A percentile compares a stretch with the other conserved stretches of the same genome.
Evolutionary conservation across 1,140 invertebrate genomes (phyloP).

Genomic region (Cherax destructor): DNA sequence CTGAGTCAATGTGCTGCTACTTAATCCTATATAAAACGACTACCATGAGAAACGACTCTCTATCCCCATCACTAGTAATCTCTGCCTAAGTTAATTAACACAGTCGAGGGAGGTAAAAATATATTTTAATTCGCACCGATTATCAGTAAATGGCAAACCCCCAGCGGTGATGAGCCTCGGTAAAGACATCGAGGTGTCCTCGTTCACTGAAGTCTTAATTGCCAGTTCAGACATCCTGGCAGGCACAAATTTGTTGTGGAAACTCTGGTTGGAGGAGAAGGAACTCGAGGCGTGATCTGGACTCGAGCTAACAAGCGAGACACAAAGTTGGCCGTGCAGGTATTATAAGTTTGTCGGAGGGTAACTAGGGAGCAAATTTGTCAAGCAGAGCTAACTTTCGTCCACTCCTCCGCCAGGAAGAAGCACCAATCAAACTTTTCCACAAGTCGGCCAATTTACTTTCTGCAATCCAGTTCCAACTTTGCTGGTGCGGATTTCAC

Average conservation of each 20-base stretch:
- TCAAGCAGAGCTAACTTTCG: slow-evolving; percentile 13
- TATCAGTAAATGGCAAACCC: too few species aligned
- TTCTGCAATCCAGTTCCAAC: background rate
- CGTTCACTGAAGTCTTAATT: background rate
- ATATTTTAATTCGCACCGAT: too few species aligned
- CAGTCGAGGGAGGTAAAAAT: too few species aligned
- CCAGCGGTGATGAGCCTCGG: background rate
- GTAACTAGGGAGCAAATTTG: slow-evolving; percentile 13
- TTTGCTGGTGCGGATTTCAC: background rate
- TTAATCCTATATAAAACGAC: too few species aligned
- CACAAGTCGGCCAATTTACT: slow-evolving; percentile 4
- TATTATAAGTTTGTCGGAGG: slow-evolving; percentile 10
- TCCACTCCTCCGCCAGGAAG: background rate
- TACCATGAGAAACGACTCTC: too few species aligned
- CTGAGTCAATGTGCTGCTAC: too few species aligned
- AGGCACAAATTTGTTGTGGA: background rate
- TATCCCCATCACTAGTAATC: too few species aligned
- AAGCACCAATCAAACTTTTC: slow-evolving; percentile 16
- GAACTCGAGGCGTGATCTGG: background rate
- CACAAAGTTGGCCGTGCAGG: slow-evolving; percentile 4
- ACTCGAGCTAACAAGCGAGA: background rate
- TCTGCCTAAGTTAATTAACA: too few species aligned
- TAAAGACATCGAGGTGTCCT: background rate
- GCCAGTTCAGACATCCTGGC: background rate
- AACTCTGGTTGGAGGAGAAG: background rate